These are phyloP conservation scores for Chrysogorgia sp. DNA, from an alignment of 92 coral and sea anemone genomes.

Conservation along the genomic window DNA sequence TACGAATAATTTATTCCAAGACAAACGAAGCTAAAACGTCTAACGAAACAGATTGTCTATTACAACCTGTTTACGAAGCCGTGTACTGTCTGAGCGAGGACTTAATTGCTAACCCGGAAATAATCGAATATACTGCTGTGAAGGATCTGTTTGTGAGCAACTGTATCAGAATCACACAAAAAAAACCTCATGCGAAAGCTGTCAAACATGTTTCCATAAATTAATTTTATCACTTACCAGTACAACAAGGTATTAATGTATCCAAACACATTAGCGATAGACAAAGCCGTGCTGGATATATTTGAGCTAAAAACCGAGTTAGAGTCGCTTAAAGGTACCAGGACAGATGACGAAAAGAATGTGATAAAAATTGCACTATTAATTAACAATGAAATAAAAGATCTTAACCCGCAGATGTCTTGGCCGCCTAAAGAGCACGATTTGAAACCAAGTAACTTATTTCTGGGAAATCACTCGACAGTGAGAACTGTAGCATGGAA, in stretches of 20 bases:
- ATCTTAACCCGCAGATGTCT: constrained; percentile 44
- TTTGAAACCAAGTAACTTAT: constrained; percentile 33
- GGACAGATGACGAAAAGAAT: constrained; percentile 19
- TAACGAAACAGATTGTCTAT: constrained; percentile 18
- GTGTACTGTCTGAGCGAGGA: constrained; percentile 30
- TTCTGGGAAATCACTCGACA: constrained; percentile 52
- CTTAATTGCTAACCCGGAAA: constrained; percentile 25
- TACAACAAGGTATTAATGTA: constrained; percentile 55
- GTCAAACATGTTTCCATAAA: constrained; percentile 48
- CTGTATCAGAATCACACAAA: constrained; percentile 19
- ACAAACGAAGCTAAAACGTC: constrained; percentile 22
- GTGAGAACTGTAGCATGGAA: constrained; percentile 50
- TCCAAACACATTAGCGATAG: constrained; percentile 36
- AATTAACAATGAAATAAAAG: constrained; percentile 48
- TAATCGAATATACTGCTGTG: constrained; percentile 32
- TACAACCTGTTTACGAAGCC: constrained; percentile 1
- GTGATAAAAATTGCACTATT: too few species aligned
- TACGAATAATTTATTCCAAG: constrained; percentile 33
- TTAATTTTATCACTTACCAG: constrained; percentile 52
- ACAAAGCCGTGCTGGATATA: constrained; percentile 41
- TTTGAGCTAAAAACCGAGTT: constrained; percentile 54
- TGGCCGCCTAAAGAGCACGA: constrained; percentile 60
- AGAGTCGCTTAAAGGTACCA: not conserved
- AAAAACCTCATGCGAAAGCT: too few species aligned
- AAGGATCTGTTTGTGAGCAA: constrained; percentile 18